These are phyloP conservation scores for Phengaris alcon DNA, from an alignment of 2,888 invertebrate genomes.

Conservation along the genomic window DNA sequence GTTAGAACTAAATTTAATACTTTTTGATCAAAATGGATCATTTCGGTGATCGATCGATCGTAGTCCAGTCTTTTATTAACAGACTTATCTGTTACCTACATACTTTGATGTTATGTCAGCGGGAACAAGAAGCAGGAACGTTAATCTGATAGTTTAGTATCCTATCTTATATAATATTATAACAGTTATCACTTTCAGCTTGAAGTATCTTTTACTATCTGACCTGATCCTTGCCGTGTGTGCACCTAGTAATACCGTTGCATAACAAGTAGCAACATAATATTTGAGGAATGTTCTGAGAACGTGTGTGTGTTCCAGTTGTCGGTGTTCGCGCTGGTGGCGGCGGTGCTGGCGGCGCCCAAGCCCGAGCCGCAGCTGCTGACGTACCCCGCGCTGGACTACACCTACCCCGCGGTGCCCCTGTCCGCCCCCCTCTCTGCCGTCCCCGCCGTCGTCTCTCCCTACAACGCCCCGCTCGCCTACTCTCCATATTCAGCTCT, in stretches of 20 bases:
- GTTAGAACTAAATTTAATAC: neutral
- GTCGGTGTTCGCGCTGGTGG: constrained; percentile 71
- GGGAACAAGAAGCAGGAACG: too few relatives aligned
- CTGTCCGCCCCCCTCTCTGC: constrained; percentile 33
- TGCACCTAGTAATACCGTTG: neutral
- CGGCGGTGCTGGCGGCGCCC: constrained; percentile 72
- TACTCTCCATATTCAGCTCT: constrained; percentile 50
- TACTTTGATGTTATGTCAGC: too few relatives aligned
- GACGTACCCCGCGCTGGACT: constrained; percentile 56
- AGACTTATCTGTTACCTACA: too few relatives aligned
- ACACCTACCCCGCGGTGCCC: constrained; percentile 51
- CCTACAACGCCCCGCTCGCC: constrained; percentile 51
- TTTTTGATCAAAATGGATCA: neutral
- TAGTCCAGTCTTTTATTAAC: too few relatives aligned
- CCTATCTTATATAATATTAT: too few relatives aligned
- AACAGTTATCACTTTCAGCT: too few relatives aligned
- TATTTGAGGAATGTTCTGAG: neutral
- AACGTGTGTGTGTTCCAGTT: constrained; percentile 53
- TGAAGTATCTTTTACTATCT: too few relatives aligned
- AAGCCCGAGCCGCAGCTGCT: constrained; percentile 52
- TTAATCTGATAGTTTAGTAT: too few relatives aligned
- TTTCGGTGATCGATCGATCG: too few relatives aligned
- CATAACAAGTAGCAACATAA: neutral
- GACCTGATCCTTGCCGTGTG: neutral
- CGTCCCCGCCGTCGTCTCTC: constrained; percentile 47